These are phyloP conservation scores for Oreochromis tanganicae DNA, from an alignment of 2,113 vertebrate species.

Conservation along the genomic window DNA sequence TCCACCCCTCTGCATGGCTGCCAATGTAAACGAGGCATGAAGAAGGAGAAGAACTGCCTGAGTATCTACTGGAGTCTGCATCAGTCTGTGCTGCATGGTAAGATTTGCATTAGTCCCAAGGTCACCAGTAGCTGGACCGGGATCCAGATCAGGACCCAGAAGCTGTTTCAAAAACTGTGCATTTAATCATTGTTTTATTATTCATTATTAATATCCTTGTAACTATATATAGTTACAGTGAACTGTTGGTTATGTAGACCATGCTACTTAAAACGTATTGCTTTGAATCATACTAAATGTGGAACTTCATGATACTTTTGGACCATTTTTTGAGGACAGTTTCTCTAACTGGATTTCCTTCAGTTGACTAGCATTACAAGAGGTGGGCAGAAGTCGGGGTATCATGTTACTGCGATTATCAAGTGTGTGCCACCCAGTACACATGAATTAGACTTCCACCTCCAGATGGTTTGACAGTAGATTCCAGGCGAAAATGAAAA, in stretches of 20 bases:
- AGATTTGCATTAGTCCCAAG: background rate
- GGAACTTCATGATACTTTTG: background rate
- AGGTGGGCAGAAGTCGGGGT: background rate
- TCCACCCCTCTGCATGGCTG: conserved; percentile 87
- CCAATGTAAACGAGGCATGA: conserved; percentile 91
- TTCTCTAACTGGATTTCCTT: background rate
- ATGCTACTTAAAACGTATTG: background rate
- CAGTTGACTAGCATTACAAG: background rate
- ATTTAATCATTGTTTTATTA: background rate
- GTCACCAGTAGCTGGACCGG: background rate
- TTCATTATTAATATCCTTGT: background rate
- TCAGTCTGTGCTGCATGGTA: conserved; percentile 86
- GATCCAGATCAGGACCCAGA: background rate
- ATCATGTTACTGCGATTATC: background rate
- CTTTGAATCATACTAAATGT: background rate
- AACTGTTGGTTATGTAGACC: background rate
- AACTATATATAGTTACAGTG: background rate
- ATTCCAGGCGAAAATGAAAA: background rate
- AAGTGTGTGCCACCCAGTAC: background rate
- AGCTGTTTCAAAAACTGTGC: background rate
- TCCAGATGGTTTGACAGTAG: background rate
- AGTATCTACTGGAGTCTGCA: conserved; percentile 95
- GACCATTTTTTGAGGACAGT: background rate
- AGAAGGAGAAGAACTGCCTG: conserved; percentile 89
- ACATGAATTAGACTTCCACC: conserved; percentile 7